These are phyloP conservation scores for Huso huso DNA, from an alignment of 2,797 vertebrate species.

Conservation along the genomic window DNA sequence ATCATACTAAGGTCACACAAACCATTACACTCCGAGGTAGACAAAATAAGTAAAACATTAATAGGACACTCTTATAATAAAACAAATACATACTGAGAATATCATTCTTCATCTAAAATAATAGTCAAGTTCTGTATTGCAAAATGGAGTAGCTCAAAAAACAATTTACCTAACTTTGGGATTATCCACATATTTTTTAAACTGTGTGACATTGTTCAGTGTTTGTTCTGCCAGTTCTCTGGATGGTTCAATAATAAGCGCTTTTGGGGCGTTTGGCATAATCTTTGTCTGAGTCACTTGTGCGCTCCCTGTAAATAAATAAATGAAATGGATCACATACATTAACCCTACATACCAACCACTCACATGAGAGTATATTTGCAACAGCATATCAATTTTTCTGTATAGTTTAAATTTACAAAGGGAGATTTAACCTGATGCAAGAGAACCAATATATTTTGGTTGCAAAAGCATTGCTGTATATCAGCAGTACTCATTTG, in stretches of 20 bases:
- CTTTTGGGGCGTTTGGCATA: conserved; percentile 77
- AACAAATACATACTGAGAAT: no score
- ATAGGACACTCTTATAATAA: no score
- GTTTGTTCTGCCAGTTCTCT: conserved; percentile 95
- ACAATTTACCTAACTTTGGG: conserved; percentile 80
- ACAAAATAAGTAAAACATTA: background rate
- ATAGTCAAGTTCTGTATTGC: background rate
- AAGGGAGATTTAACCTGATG: no score
- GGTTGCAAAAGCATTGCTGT: no score
- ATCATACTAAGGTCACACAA: background rate
- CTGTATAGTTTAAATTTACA: no score
- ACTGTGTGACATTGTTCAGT: conserved; percentile 84
- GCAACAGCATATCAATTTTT: no score
- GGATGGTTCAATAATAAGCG: conserved; percentile 88
- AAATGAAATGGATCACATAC: background rate
- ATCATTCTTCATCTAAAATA: no score
- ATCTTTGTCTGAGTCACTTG: conserved; percentile 77
- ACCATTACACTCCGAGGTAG: background rate
- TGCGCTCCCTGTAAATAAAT: conserved; percentile 63
- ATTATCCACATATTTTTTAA: conserved; percentile 83
- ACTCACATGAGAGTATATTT: no score
- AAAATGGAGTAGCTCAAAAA: background rate
- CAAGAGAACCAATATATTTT: no score
- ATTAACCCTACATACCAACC: background rate
- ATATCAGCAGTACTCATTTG: no score